A percentile compares a stretch with the other conserved stretches of the same genome.
These are phyloP conservation scores for Halictus ligatus DNA, from an alignment of 2,888 invertebrate genomes.

Conservation along the genomic window DNA sequence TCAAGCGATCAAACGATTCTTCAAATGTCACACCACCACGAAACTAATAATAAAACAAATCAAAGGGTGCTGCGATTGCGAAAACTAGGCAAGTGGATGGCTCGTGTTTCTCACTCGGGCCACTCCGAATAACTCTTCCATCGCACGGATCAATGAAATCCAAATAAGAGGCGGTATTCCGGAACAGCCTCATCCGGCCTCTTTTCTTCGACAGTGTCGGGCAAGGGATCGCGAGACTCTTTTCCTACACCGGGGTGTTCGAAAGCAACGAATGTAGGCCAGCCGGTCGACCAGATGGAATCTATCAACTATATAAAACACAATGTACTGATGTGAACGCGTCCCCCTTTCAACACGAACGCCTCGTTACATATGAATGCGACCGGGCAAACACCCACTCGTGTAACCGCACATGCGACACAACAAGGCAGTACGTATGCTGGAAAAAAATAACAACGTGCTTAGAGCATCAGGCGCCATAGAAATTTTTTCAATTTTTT, in stretches of 20 bases:
- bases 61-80: background rate
- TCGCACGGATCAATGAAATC: slow-evolving; percentile 66
- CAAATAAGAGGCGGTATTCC: slow-evolving; percentile 64
- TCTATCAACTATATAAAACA: slow-evolving; percentile 66
- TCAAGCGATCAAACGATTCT: background rate
- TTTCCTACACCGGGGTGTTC: slow-evolving; percentile 19
- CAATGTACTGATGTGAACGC: slow-evolving; percentile 17
- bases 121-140: slow-evolving; percentile 43
- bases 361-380: slow-evolving; percentile 47
- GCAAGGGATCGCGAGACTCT: slow-evolving; percentile 39
- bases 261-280: slow-evolving; percentile 60
- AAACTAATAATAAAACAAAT: slow-evolving; percentile 13
- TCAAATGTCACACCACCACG: background rate
- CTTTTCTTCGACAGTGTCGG: slow-evolving; percentile 44
- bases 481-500: background rate
- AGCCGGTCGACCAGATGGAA: slow-evolving; percentile 57
- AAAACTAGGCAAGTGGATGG: slow-evolving; percentile 11
- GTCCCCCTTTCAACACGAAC: slow-evolving; percentile 40
- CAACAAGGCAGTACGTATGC: background rate
- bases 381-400: background rate
- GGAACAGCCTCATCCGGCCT: slow-evolving; percentile 44
- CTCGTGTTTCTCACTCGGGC: background rate
- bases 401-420: background rate
- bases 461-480: background rate
- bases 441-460: background rate